A percentile compares a stretch with the other conserved stretches of the same genome.
Evolutionary conservation across 2,888 invertebrate species (phyloP).

Genomic region (Oxystoma pomonae): DNA sequence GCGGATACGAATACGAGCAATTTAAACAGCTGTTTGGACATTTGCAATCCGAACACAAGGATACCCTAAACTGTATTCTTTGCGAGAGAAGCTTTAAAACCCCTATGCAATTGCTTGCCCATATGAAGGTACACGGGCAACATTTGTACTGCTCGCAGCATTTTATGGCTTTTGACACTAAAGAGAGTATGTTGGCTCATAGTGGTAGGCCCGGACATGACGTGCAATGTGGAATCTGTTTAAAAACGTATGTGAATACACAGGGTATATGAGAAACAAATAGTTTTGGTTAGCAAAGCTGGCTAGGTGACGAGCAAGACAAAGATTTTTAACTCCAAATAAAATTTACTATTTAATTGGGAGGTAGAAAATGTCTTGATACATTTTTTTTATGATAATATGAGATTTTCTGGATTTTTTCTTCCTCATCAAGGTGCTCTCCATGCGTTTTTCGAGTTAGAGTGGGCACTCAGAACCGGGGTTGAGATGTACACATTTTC

Average conservation of each 20-base stretch:
- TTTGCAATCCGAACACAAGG: background rate
- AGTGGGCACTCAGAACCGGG: too few species aligned
- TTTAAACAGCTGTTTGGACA: background rate
- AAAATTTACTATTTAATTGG: too few species aligned
- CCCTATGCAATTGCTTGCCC: background rate
- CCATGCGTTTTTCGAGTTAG: too few species aligned
- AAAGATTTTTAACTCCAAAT: too few species aligned
- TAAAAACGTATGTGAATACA: background rate
- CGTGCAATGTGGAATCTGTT: background rate
- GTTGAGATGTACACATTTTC: too few species aligned
- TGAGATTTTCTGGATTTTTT: too few species aligned
- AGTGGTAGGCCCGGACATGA: background rate
- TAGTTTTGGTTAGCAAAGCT: too few species aligned
- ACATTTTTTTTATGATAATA: too few species aligned
- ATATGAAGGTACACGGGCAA: background rate
- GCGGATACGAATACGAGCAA: background rate
- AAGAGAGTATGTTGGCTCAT: background rate
- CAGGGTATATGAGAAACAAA: too few species aligned
- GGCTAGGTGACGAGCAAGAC: too few species aligned
- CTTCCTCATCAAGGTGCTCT: too few species aligned
- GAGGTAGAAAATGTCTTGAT: too few species aligned
- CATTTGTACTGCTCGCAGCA: background rate
- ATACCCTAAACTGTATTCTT: background rate
- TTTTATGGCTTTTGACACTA: background rate
- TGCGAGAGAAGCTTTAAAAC: background rate